phyloP scores from a whole-genome alignment of 2,888 invertebrate genomes.

The Silvanus unidentatus region DNA sequence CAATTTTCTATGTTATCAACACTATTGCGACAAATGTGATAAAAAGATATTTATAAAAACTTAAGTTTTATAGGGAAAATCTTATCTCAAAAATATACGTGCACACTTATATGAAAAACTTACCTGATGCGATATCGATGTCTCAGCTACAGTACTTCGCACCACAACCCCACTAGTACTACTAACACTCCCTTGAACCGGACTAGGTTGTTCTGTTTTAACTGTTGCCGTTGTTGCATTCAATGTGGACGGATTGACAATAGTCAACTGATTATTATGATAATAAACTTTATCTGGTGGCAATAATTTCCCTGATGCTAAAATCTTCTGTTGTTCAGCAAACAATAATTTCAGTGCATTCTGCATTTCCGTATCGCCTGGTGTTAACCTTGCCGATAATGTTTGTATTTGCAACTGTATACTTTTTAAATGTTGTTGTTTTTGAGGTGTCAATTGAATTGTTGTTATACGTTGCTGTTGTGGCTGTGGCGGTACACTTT shows the following conservation, averaged over 20 bases:
- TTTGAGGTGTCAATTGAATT: conserved; percentile 67
- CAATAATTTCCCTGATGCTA: conserved; percentile 64
- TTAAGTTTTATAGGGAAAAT: too few species aligned
- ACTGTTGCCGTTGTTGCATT: conserved; percentile 19
- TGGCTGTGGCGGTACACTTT: conserved; percentile 4
- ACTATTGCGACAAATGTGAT: too few species aligned
- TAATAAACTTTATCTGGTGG: conserved; percentile 51
- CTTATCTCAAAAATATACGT: too few species aligned
- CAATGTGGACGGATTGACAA: conserved; percentile 41
- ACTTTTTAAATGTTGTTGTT: conserved; percentile 58
- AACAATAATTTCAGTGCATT: conserved; percentile 48
- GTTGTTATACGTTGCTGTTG: conserved; percentile 59
- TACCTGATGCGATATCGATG: neutral
- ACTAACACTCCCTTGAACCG: conserved; percentile 7
- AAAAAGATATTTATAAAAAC: too few species aligned
- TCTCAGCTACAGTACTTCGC: neutral
- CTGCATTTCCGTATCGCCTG: conserved; percentile 40
- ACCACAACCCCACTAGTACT: neutral
- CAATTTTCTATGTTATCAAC: too few species aligned
- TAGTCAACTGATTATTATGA: conserved; percentile 49
- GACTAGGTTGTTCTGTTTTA: conserved; percentile 28
- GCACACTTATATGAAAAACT: too few species aligned
- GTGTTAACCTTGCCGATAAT: conserved; percentile 51
- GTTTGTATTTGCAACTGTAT: conserved; percentile 66
- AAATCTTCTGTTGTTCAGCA: conserved; percentile 64